phyloP scores from a whole-genome alignment of 2,113 vertebrate species.

The Prinia subflava region DNA sequence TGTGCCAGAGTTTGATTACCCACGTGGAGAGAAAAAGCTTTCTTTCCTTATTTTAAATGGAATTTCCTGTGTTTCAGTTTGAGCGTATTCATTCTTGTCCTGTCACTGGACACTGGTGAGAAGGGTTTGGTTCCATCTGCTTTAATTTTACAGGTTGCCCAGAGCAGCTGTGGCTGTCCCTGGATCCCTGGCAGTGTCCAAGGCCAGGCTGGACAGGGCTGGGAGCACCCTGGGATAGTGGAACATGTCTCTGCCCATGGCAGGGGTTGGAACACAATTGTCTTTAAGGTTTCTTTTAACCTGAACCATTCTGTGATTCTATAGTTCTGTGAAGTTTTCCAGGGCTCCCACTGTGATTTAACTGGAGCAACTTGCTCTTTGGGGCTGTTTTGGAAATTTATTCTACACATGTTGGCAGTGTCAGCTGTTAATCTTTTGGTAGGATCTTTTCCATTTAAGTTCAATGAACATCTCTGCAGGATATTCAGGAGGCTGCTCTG shows the following conservation, averaged over 20 bases:
- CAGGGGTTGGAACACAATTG: background rate
- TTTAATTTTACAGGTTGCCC: background rate
- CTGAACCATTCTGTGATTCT: background rate
- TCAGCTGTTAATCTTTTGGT: background rate
- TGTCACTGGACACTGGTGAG: background rate
- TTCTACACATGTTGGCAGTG: background rate
- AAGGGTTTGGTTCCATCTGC: background rate
- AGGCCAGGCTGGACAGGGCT: rapidly evolving
- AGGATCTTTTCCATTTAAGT: constrained; percentile 11
- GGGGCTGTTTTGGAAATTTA: background rate
- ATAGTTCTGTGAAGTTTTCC: background rate
- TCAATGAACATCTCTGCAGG: background rate
- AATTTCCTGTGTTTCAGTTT: background rate
- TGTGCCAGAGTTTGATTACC: background rate
- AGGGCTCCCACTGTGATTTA: background rate
- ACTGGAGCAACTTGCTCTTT: background rate
- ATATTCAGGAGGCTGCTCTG: background rate
- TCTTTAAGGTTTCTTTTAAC: background rate
- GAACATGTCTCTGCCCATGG: background rate
- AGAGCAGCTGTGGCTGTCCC: background rate
- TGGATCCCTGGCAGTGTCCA: background rate
- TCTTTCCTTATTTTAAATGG: background rate
- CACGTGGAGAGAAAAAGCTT: rapidly evolving
- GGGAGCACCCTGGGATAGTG: rapidly evolving
- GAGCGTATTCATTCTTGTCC: background rate